A percentile compares a stretch with the other conserved stretches of the same genome.
phyloP scores from a whole-genome alignment of 2,797 vertebrate genomes.

The Thunnus albacares region DNA sequence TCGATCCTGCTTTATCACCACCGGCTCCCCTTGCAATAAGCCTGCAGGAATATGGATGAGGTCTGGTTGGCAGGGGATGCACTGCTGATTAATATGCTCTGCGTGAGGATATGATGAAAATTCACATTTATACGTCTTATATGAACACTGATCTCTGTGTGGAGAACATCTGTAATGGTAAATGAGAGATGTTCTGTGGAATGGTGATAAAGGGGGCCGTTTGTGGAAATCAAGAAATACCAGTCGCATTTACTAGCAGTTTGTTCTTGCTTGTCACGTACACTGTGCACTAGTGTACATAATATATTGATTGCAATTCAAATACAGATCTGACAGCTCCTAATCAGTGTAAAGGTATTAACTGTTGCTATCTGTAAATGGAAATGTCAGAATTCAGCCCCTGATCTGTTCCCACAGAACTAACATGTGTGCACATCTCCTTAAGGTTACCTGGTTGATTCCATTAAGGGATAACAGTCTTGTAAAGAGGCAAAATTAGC shows the following conservation, averaged over 20 bases:
- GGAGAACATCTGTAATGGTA: conserved; percentile 63
- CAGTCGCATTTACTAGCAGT: conserved; percentile 32
- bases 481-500: conserved; percentile 34
- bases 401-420: conserved; percentile 44
- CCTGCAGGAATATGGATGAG: conserved; percentile 83
- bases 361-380: conserved; percentile 85
- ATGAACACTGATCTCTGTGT: conserved; percentile 74
- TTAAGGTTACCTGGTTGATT: conserved; percentile 38
- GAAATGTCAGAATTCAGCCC: conserved; percentile 79
- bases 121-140: conserved; percentile 77
- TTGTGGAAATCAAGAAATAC: conserved; percentile 58
- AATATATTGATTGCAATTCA: conserved; percentile 82
- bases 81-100: conserved; percentile 77
- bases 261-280: conserved; percentile 60
- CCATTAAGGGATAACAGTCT: conserved; percentile 27
- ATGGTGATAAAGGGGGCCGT: conserved; percentile 65
- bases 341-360: conserved; percentile 84
- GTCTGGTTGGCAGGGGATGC: conserved; percentile 74
- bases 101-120: conserved; percentile 78
- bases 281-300: conserved; percentile 64
- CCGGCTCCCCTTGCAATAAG: conserved; percentile 76
- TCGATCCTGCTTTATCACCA: conserved; percentile 84
- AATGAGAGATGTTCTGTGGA: conserved; percentile 71
- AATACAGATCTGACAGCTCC: conserved; percentile 82
- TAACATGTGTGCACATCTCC: conserved; percentile 33